A percentile compares a stretch with the other conserved stretches of the same genome.
phyloP scores from a whole-genome alignment of 2,113 vertebrate species.

The Melanerpes aurifrons region DNA sequence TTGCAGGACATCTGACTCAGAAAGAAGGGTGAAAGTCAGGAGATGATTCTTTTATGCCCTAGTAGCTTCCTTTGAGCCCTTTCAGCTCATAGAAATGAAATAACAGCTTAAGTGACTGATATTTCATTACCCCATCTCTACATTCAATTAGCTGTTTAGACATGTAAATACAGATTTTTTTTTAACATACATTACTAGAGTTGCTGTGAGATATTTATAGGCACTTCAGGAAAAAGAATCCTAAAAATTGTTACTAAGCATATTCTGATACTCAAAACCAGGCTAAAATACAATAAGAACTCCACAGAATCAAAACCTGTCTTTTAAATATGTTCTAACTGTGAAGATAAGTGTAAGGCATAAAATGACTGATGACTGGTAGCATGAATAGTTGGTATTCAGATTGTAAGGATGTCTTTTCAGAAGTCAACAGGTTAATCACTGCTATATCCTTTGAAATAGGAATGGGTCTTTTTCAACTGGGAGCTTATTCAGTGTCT shows the following conservation, averaged over 20 bases:
- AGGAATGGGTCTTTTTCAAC: background rate
- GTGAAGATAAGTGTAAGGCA: background rate
- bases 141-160: background rate
- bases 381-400: background rate
- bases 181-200: background rate
- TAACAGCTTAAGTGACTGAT: background rate
- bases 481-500: background rate
- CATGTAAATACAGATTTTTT: background rate
- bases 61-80: background rate
- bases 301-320: background rate
- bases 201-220: background rate
- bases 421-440: background rate
- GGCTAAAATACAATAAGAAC: background rate
- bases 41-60: background rate
- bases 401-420: background rate
- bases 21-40: background rate
- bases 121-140: background rate
- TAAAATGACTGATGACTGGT: background rate
- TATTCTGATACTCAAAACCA: background rate
- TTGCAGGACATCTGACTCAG: background rate
- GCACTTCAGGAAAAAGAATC: background rate
- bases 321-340: background rate
- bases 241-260: background rate
- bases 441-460: background rate
- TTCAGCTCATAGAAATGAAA: background rate